A percentile compares a stretch with the other conserved stretches of the same genome.
Conservation (phyloP, 2,888 invertebrate species). For the Cataglyphis rosenhaueri region DNA sequence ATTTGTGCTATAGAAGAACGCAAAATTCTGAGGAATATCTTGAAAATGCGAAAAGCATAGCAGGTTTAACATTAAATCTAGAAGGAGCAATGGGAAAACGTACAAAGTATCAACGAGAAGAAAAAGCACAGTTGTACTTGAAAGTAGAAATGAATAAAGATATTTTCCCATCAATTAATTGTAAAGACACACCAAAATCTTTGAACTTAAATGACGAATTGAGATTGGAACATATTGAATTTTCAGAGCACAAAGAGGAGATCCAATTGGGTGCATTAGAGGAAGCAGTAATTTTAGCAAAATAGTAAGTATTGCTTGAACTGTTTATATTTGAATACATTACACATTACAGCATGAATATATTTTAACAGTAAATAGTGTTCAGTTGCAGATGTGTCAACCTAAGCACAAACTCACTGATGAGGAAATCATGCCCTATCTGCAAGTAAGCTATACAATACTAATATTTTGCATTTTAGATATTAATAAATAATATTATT, state of each 20-base stretch:
- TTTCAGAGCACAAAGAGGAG: conserved; percentile 88
- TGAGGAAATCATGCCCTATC: conserved; percentile 94
- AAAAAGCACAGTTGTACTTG: conserved; percentile 93
- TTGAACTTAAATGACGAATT: conserved; percentile 94
- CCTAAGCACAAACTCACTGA: conserved; percentile 92
- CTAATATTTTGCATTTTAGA: not conserved
- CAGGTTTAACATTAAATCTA: conserved; percentile 90
- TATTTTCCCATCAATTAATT: conserved; percentile 84
- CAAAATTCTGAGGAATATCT: conserved; percentile 90
- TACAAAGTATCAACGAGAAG: conserved; percentile 94
- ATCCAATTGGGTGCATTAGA: conserved; percentile 89
- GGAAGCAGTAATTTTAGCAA: conserved; percentile 92
- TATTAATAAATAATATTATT: conserved; percentile 13
- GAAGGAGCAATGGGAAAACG: conserved; percentile 94
- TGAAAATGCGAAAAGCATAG: conserved; percentile 87
- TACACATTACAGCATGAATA: conserved; percentile 3
- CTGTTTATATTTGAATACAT: conserved; percentile 29
- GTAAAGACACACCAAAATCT: conserved; percentile 88
- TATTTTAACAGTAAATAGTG: conserved; percentile 85
- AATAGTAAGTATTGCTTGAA: conserved; percentile 87
- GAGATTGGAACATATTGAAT: conserved; percentile 92
- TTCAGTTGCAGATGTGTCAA: conserved; percentile 90
- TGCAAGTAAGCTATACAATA: conserved; percentile 85
- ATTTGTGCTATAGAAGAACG: conserved; percentile 91
- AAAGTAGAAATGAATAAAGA: conserved; percentile 87